Evolutionary conservation across 2,888 invertebrate genomes (phyloP).

Genomic region (Eueremaeus valkanovi): DNA sequence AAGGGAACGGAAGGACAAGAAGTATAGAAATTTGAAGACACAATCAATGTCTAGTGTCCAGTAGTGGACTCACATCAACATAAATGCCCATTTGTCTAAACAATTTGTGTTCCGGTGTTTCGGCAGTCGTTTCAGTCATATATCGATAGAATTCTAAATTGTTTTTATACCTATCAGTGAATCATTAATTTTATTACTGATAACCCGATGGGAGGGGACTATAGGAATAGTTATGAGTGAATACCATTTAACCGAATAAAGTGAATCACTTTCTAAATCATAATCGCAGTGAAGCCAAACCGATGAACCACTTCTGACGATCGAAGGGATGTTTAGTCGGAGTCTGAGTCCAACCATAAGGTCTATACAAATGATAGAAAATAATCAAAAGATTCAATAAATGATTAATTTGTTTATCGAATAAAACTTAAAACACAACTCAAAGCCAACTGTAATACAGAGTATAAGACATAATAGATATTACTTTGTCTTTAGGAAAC

Average conservation of each 20-base stretch:
- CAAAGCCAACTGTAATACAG: not conserved
- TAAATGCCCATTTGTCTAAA: constrained; percentile 37
- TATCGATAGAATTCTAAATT: constrained; percentile 40
- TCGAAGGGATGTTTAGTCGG: constrained; percentile 17
- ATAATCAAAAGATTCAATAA: not conserved
- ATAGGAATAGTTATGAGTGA: not conserved
- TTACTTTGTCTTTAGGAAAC: not conserved
- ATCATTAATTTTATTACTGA: not conserved
- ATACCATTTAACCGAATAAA: constrained; percentile 46
- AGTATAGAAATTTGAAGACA: not conserved
- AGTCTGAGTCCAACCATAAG: not conserved
- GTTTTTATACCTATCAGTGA: constrained; percentile 33
- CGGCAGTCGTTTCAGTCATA: not conserved
- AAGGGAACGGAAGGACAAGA: not conserved
- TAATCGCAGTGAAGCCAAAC: constrained; percentile 46
- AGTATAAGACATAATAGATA: not conserved
- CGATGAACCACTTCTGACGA: constrained; percentile 33
- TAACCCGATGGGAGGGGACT: not conserved
- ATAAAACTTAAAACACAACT: constrained; percentile 16
- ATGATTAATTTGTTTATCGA: constrained; percentile 3
- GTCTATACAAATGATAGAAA: not conserved
- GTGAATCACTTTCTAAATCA: constrained; percentile 45
- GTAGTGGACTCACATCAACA: constrained; percentile 38
- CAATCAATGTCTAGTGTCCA: no score
- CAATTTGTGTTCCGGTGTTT: constrained; percentile 27